Evolutionary conservation across 2,888 invertebrate genomes (phyloP).

Genomic region (Masnerella sp.): DNA sequence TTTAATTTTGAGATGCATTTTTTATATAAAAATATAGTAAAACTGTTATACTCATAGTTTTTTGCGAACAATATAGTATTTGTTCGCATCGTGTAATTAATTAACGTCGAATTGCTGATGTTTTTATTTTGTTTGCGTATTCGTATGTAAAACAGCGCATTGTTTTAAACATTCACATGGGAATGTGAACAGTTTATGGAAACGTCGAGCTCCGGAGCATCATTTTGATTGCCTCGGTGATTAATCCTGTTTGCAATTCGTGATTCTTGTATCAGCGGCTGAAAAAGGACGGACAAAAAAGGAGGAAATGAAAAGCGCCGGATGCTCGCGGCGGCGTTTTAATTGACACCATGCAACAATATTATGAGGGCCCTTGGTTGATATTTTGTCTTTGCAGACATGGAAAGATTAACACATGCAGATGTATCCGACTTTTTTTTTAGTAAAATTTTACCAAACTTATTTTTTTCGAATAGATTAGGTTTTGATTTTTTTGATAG

Average conservation of each 20-base stretch:
- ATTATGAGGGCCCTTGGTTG: constrained; percentile 2
- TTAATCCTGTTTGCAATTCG: constrained; percentile 2
- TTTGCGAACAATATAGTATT: too few relatives aligned
- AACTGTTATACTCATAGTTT: too few relatives aligned
- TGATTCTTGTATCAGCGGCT: constrained; percentile 5
- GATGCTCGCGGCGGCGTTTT: constrained; percentile 25
- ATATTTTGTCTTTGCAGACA: constrained; percentile 21
- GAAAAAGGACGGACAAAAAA: constrained; percentile 2
- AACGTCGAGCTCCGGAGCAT: neutral
- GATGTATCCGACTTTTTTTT: too few relatives aligned
- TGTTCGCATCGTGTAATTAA: too few relatives aligned
- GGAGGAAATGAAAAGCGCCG: constrained; percentile 14
- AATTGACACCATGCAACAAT: constrained; percentile 37
- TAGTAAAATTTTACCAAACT: too few relatives aligned
- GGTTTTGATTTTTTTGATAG: too few relatives aligned
- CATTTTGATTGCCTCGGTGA: constrained; percentile 1
- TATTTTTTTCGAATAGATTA: too few relatives aligned
- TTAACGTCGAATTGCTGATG: neutral
- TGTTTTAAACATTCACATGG: neutral
- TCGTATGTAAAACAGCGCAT: neutral
- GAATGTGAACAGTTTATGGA: too few relatives aligned
- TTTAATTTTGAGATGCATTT: too few relatives aligned
- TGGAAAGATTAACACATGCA: too few relatives aligned
- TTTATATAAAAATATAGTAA: too few relatives aligned
- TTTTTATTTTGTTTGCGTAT: too few relatives aligned